These are phyloP conservation scores for Argyrosomus regius DNA, from an alignment of 2,797 vertebrate species.

Conservation along the genomic window DNA sequence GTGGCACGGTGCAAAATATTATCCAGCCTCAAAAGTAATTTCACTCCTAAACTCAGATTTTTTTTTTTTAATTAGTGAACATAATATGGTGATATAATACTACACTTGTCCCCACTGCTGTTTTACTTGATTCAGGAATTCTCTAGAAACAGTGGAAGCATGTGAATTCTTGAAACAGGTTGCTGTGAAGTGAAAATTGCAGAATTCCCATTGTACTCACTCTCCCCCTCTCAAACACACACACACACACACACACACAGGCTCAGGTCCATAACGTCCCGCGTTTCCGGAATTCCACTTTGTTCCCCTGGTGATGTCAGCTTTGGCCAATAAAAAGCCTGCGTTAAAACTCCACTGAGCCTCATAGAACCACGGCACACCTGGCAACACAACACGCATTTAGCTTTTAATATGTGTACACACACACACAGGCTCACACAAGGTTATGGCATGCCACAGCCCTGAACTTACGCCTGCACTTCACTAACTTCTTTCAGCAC, in stretches of 20 bases:
- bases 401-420: conserved; percentile 60
- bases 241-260: conserved; percentile 20
- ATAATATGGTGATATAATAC: conserved; percentile 19
- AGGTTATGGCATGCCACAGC: conserved; percentile 44
- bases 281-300: conserved; percentile 74
- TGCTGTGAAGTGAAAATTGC: conserved; percentile 43
- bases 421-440: conserved; percentile 44
- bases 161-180: conserved; percentile 20
- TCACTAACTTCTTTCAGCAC: conserved; percentile 20
- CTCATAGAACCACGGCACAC: conserved; percentile 74
- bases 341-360: conserved; percentile 77
- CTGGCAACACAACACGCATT: conserved; percentile 78
- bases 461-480: conserved; percentile 35
- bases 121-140: conserved; percentile 16
- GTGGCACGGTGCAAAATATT: conserved; percentile 15
- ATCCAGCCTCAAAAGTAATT: conserved; percentile 37
- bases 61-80: conserved; percentile 1
- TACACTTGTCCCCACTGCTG: conserved; percentile 4
- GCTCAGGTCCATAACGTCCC: conserved; percentile 34
- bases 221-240: neutral
- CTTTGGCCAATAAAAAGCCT: conserved; percentile 71
- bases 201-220: conserved; percentile 8
- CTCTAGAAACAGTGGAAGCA: conserved; percentile 22
- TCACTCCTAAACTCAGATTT: neutral
- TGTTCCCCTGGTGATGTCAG: conserved; percentile 77